Percentiles rank a stretch among this genome's conserved stretches.
Conservation (phyloP, 1,140 invertebrate species). For the Solenopsis invicta region DNA sequence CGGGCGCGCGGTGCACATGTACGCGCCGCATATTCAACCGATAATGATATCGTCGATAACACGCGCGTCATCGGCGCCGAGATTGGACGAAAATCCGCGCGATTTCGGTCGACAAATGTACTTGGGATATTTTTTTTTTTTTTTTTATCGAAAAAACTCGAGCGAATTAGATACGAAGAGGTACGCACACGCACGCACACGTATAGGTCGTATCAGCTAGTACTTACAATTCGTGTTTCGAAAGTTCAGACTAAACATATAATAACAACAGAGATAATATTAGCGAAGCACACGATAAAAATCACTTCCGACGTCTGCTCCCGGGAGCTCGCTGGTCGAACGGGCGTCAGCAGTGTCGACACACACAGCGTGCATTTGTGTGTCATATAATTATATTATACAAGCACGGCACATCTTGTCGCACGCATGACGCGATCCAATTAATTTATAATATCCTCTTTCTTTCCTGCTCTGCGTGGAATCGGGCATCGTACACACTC, state of each 20-base stretch:
- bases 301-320: conserved; percentile 55
- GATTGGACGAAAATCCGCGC: conserved; percentile 19
- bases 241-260: conserved; percentile 69
- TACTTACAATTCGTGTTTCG: conserved; percentile 28
- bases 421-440: conserved; percentile 30
- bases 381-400: conserved; percentile 61
- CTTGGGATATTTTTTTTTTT: not conserved
- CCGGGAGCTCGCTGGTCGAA: not conserved
- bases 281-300: conserved; percentile 65
- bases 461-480: conserved; percentile 50
- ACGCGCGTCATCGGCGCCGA: conserved; percentile 7
- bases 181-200: conserved; percentile 39
- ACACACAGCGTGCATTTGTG: not conserved
- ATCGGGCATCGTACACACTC: conserved; percentile 67
- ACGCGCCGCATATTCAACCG: not conserved
- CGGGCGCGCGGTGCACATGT: too few species aligned
- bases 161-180: not conserved
- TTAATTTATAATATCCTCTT: conserved; percentile 39
- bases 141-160: not conserved
- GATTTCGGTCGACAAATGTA: not conserved
- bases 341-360: conserved; percentile 19
- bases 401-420: conserved; percentile 63
- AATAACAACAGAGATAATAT: conserved; percentile 71
- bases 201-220: conserved; percentile 60
- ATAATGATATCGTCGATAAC: conserved; percentile 35